Conservation (phyloP, 53 echinoderm and acorn worm species). For the Hippasteria phrygiana region DNA sequence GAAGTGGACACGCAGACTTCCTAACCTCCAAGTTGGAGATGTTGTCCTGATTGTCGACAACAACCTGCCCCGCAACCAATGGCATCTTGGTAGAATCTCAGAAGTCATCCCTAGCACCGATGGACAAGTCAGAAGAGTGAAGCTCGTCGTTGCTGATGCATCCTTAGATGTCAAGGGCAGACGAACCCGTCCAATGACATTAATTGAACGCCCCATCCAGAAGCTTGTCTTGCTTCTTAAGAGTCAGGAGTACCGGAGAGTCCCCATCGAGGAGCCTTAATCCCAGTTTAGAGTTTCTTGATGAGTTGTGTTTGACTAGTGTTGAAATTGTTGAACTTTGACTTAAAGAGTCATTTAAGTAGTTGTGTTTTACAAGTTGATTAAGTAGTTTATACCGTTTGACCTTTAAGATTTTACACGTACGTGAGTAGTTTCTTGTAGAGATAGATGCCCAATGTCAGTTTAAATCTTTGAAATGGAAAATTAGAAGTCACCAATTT, state of each 20-base stretch:
- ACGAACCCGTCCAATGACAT: background rate
- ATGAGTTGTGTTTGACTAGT: background rate
- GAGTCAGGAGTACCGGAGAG: slow-evolving; percentile 14
- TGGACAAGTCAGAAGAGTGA: slow-evolving; percentile 5
- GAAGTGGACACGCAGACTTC: slow-evolving; percentile 45
- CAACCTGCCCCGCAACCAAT: slow-evolving; percentile 27
- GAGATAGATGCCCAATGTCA: background rate
- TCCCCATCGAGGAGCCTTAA: slow-evolving; percentile 28
- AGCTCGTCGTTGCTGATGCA: background rate
- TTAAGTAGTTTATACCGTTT: background rate
- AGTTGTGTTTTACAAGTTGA: background rate
- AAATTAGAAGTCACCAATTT: slow-evolving; percentile 32
- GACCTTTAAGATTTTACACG: background rate
- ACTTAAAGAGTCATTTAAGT: background rate
- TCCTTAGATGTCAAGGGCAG: background rate
- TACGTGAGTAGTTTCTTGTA: background rate
- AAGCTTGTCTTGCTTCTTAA: background rate
- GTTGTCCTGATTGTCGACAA: slow-evolving; percentile 60
- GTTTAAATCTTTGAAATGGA: background rate
- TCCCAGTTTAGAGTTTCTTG: background rate
- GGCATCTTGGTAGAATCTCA: background rate
- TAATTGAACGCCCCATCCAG: background rate
- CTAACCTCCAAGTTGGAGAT: slow-evolving; percentile 29
- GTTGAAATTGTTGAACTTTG: background rate
- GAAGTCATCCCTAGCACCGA: background rate